Evolutionary conservation across 2,113 vertebrate species (phyloP).

Genomic region (Pseudopipra pipra): DNA sequence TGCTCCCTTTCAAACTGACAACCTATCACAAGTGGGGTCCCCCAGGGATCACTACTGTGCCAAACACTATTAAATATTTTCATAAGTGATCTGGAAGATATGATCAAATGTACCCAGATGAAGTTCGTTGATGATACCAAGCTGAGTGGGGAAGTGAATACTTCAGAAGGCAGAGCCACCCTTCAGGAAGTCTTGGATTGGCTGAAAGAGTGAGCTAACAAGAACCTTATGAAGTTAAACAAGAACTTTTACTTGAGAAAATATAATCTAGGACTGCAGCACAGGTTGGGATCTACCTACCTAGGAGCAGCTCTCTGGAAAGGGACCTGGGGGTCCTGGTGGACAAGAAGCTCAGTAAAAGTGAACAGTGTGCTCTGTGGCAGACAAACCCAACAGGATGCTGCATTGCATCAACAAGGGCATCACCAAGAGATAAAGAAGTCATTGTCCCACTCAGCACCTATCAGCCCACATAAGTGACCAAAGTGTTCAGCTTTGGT

Average conservation of each 20-base stretch:
- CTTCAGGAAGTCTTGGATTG: background rate
- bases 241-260: background rate
- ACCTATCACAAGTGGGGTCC: background rate
- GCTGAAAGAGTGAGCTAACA: background rate
- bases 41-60: background rate
- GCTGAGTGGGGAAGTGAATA: background rate
- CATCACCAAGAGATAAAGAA: background rate
- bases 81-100: background rate
- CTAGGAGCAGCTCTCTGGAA: background rate
- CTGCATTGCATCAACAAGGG: background rate
- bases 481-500: background rate
- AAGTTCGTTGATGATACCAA: background rate
- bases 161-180: background rate
- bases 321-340: background rate
- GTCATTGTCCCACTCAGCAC: background rate
- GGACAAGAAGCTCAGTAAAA: fast-evolving
- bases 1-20: background rate
- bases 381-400: background rate
- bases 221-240: background rate
- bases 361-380: background rate
- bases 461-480: background rate
- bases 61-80: background rate
- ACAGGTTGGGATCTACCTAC: background rate
- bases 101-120: too few relatives aligned
- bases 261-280: background rate